Evolutionary conservation across 2,113 vertebrate genomes (phyloP).

Genomic region (Electrona antarctica): DNA sequence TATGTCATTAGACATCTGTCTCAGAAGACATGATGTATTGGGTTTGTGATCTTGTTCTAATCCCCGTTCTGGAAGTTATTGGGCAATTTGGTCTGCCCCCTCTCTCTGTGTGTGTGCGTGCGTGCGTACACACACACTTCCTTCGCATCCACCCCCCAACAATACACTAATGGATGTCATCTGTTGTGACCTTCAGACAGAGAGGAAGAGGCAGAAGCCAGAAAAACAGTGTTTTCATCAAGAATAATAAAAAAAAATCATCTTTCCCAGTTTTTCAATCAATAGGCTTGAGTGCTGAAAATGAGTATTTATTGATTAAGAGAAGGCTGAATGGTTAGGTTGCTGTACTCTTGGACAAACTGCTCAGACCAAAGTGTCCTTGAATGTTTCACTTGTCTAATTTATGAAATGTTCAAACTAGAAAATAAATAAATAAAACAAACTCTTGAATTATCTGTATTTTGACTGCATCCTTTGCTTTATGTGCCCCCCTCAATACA

Average conservation of each 20-base stretch:
- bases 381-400: constrained; percentile 25
- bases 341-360: constrained; percentile 30
- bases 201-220: constrained; percentile 6
- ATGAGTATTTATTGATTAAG: constrained; percentile 53
- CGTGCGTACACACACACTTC: background rate
- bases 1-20: constrained; percentile 51
- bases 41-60: constrained; percentile 52
- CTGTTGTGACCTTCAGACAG: constrained; percentile 60
- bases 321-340: constrained; percentile 23
- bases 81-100: constrained; percentile 39
- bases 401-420: constrained; percentile 32
- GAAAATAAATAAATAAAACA: constrained; percentile 4
- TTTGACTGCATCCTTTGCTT: background rate
- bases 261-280: constrained; percentile 49
- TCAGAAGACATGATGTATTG: constrained; percentile 52
- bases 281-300: constrained; percentile 61
- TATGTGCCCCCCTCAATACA: background rate
- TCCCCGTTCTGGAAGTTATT: constrained; percentile 71
- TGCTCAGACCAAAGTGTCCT: constrained; percentile 32
- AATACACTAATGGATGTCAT: constrained; percentile 66
- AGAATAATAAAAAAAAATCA: constrained; percentile 16
- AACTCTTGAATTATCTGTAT: background rate
- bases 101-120: background rate
- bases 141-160: constrained; percentile 19
- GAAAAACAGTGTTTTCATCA: constrained; percentile 25